A percentile compares a stretch with the other conserved stretches of the same genome.
phyloP scores from a whole-genome alignment of 2,888 invertebrate genomes.

The Incurvaria masculella region DNA sequence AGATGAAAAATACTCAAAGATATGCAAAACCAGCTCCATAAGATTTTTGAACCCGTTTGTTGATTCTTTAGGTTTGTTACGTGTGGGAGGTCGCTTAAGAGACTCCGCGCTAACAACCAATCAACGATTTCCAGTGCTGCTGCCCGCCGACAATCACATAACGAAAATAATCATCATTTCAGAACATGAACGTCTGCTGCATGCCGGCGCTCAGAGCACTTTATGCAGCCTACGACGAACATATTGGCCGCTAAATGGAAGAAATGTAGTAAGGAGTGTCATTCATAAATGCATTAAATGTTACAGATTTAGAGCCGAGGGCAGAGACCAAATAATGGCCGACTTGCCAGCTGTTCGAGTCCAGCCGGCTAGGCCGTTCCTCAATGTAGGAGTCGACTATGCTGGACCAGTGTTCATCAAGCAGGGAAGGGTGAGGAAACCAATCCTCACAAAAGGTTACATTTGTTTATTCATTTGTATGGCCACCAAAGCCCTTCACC shows the following conservation, averaged over 20 bases:
- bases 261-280: background rate
- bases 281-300: background rate
- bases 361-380: background rate
- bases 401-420: background rate
- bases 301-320: background rate
- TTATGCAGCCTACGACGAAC: background rate
- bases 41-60: background rate
- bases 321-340: background rate
- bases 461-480: background rate
- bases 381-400: background rate
- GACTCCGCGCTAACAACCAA: too few relatives aligned
- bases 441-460: background rate
- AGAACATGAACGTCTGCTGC: background rate
- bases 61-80: background rate
- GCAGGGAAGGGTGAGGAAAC: background rate
- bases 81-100: background rate
- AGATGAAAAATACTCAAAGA: too few relatives aligned
- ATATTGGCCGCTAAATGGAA: background rate
- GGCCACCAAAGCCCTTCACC: background rate
- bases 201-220: background rate
- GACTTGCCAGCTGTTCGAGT: background rate
- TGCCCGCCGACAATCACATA: background rate
- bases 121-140: background rate
- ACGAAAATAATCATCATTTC: background rate
- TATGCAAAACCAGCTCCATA: background rate